These are phyloP conservation scores for Sebastes paucispinis DNA, from an alignment of 2,797 vertebrate genomes.

Conservation along the genomic window DNA sequence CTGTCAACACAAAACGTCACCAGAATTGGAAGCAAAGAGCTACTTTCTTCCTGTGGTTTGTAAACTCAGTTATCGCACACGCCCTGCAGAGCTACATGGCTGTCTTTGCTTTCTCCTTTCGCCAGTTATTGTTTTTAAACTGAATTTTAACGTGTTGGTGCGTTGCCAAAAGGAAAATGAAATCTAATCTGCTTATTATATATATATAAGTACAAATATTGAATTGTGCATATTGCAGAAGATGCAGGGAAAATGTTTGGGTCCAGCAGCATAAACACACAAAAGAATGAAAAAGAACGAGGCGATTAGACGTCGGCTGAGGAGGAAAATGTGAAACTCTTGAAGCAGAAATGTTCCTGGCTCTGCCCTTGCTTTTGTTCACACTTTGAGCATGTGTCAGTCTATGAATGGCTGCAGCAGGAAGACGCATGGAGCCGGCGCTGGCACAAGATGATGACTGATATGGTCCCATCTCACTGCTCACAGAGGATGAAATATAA, in stretches of 20 bases:
- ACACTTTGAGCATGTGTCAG: constrained; percentile 24
- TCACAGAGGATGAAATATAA: constrained; percentile 15
- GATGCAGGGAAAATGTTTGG: not conserved
- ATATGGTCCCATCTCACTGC: constrained; percentile 27
- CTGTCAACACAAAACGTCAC: constrained; percentile 7
- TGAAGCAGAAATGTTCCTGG: constrained; percentile 35
- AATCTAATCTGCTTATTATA: constrained; percentile 50
- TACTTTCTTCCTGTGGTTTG: not conserved
- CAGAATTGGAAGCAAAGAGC: not conserved
- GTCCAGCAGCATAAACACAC: constrained; percentile 26
- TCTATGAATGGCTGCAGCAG: constrained; percentile 16
- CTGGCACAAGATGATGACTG: constrained; percentile 42
- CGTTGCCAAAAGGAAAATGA: constrained; percentile 27
- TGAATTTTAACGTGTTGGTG: constrained; percentile 35
- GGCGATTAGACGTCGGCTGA: constrained; percentile 18
- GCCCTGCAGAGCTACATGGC: constrained; percentile 28
- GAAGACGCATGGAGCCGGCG: constrained; percentile 6
- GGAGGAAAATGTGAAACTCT: constrained; percentile 30
- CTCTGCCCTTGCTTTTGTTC: constrained; percentile 17
- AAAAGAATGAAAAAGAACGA: constrained; percentile 30
- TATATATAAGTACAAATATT: constrained; percentile 24
- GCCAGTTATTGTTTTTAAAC: constrained; percentile 64
- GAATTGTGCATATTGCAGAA: constrained; percentile 32
- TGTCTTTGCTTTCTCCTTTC: not conserved
- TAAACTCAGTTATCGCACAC: constrained; percentile 23